These are phyloP conservation scores for Siniperca obscura DNA, from an alignment of 2,797 vertebrate species.

Conservation along the genomic window DNA sequence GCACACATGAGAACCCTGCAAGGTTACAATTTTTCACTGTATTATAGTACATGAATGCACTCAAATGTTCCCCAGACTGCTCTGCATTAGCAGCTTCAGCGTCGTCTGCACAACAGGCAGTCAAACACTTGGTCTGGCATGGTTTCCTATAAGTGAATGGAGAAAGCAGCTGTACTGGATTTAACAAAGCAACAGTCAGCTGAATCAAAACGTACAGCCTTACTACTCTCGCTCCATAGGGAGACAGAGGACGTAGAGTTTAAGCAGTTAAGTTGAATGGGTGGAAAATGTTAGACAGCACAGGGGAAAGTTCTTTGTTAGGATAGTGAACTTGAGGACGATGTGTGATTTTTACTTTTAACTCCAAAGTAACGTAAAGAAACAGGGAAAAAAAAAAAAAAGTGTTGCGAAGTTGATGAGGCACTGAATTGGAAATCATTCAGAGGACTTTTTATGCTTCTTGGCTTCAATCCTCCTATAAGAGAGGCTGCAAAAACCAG, in stretches of 20 bases:
- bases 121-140: slow-evolving; percentile 46
- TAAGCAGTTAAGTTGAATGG: slow-evolving; percentile 16
- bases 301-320: slow-evolving; percentile 14
- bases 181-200: slow-evolving; percentile 48
- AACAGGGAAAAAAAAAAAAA: background rate
- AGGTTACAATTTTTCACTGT: background rate
- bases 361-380: background rate
- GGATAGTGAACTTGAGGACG: background rate
- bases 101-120: slow-evolving; percentile 42
- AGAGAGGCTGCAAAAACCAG: background rate
- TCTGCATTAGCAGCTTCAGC: slow-evolving; percentile 47
- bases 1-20: slow-evolving; percentile 16
- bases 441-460: slow-evolving; percentile 3
- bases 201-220: slow-evolving; percentile 53
- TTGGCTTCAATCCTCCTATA: background rate
- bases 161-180: slow-evolving; percentile 72
- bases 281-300: slow-evolving; percentile 50
- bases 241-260: slow-evolving; percentile 36
- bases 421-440: slow-evolving; percentile 5
- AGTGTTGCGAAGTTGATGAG: background rate
- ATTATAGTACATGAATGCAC: slow-evolving; percentile 17
- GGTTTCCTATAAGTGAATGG: slow-evolving; percentile 54
- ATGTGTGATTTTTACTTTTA: background rate
- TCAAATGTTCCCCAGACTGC: slow-evolving; percentile 49
- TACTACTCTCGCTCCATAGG: slow-evolving; percentile 36